phyloP scores from a whole-genome alignment of 1,140 invertebrate species.

The Contarinia nasturtii region DNA sequence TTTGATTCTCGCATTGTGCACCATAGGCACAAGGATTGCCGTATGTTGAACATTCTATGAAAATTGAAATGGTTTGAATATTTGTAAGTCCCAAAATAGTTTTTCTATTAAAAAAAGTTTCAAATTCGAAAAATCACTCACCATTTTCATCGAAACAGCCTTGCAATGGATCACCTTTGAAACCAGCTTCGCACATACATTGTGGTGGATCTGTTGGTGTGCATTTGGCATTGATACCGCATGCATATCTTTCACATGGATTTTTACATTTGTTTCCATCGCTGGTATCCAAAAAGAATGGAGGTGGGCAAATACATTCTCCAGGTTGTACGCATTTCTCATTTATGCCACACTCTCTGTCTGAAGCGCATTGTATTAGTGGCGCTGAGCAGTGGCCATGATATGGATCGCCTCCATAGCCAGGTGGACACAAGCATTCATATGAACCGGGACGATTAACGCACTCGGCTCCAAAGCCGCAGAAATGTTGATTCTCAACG shows the following conservation, averaged over 20 bases:
- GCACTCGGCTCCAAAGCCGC: slow-evolving; percentile 72
- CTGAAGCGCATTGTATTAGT: slow-evolving; percentile 58
- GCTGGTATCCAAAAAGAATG: slow-evolving; percentile 60
- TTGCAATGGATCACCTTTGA: slow-evolving; percentile 59
- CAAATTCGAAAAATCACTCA: slow-evolving; percentile 30
- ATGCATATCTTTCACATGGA: slow-evolving; percentile 70
- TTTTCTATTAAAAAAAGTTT: too few species aligned
- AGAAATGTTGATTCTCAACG: slow-evolving; percentile 47
- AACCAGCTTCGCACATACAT: slow-evolving; percentile 71
- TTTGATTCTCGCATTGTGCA: slow-evolving; percentile 70
- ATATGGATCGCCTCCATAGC: slow-evolving; percentile 43
- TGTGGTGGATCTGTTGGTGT: slow-evolving; percentile 72
- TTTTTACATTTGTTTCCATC: slow-evolving; percentile 74
- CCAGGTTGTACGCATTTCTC: slow-evolving; percentile 82
- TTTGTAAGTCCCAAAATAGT: too few species aligned
- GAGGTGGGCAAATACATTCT: slow-evolving; percentile 72
- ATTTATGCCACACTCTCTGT: slow-evolving; percentile 65
- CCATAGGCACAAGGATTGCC: slow-evolving; percentile 64
- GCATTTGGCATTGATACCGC: slow-evolving; percentile 83
- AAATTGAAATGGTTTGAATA: too few species aligned
- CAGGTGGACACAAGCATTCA: slow-evolving; percentile 62
- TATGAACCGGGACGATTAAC: slow-evolving; percentile 59
- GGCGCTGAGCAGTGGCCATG: slow-evolving; percentile 56
- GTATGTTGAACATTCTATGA: slow-evolving; percentile 22
- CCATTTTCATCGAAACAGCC: slow-evolving; percentile 70